phyloP scores from a whole-genome alignment of 1,140 invertebrate genomes.

The Tetramorium parvispinum region DNA sequence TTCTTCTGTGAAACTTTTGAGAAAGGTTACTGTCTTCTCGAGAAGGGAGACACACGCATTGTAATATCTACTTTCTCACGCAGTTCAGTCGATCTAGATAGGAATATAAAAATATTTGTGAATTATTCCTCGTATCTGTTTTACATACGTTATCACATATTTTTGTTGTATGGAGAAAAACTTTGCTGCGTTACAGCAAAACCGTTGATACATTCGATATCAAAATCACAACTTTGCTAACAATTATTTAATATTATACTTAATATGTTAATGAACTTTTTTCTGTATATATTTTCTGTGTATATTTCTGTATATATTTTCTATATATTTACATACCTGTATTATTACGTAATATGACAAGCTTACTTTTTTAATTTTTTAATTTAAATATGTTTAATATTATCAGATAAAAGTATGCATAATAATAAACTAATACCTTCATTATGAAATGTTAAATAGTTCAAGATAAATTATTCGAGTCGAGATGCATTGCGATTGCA shows the following conservation, averaged over 20 bases:
- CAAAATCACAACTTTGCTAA: not conserved
- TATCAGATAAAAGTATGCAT: not conserved
- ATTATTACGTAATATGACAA: not conserved
- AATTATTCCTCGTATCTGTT: not conserved
- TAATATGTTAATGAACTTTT: not conserved
- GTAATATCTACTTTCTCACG: slow-evolving; percentile 4
- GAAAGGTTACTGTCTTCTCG: slow-evolving; percentile 34
- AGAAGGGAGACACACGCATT: not conserved
- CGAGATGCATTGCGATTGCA: not conserved
- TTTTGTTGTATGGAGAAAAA: slow-evolving; percentile 18
- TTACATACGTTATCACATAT: not conserved
- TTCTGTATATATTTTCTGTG: not conserved
- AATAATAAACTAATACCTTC: not conserved
- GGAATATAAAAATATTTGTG: not conserved
- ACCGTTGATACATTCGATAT: not conserved
- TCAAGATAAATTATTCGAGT: not conserved
- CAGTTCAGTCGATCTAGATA: not conserved
- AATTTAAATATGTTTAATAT: not conserved
- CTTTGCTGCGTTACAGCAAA: not conserved
- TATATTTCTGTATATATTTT: not conserved
- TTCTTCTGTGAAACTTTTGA: slow-evolving; percentile 14
- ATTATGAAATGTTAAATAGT: not conserved
- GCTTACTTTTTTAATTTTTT: not conserved
- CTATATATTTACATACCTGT: not conserved
- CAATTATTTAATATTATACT: slow-evolving; percentile 17